phyloP scores from a whole-genome alignment of 2,797 vertebrate species.

The Dallia pectoralis region DNA sequence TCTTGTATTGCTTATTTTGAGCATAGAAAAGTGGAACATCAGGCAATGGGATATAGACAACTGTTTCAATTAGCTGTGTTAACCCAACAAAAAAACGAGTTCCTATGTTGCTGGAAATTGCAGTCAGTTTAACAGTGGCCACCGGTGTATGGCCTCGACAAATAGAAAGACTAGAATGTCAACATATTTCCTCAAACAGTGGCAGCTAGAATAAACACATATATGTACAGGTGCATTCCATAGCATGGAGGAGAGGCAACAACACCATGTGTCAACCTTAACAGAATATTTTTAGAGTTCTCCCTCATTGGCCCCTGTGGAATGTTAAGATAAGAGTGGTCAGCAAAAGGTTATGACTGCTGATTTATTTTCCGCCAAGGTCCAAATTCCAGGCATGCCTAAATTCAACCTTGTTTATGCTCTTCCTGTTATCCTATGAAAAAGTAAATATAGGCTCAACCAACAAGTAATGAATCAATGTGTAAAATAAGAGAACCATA shows the following conservation, averaged over 20 bases:
- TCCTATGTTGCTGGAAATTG: conserved; percentile 7
- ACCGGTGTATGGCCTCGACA: conserved; percentile 12
- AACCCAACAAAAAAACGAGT: not conserved
- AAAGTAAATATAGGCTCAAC: conserved; percentile 19
- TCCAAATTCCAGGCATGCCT: conserved; percentile 44
- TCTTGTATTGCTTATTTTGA: not conserved
- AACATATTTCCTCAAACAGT: conserved; percentile 18
- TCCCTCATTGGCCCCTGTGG: conserved; percentile 56
- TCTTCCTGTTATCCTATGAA: conserved; percentile 43
- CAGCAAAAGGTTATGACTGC: conserved; percentile 32
- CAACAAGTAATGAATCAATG: conserved; percentile 45
- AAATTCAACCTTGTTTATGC: conserved; percentile 22
- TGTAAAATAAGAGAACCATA: conserved; percentile 54
- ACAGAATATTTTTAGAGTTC: conserved; percentile 69
- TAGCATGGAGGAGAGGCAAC: conserved; percentile 40
- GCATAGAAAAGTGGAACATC: not conserved
- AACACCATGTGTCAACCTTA: conserved; percentile 63
- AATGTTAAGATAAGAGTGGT: conserved; percentile 63
- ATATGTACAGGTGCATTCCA: conserved; percentile 59
- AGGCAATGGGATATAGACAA: not conserved
- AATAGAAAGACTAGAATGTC: conserved; percentile 24
- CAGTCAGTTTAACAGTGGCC: conserved; percentile 35
- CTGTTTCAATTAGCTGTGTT: not conserved
- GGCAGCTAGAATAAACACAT: conserved; percentile 24
- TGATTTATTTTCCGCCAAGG: conserved; percentile 49